A percentile compares a stretch with the other conserved stretches of the same genome.
Conservation (phyloP, 2,113 vertebrate species). For the Sclerurus mexicanus region DNA sequence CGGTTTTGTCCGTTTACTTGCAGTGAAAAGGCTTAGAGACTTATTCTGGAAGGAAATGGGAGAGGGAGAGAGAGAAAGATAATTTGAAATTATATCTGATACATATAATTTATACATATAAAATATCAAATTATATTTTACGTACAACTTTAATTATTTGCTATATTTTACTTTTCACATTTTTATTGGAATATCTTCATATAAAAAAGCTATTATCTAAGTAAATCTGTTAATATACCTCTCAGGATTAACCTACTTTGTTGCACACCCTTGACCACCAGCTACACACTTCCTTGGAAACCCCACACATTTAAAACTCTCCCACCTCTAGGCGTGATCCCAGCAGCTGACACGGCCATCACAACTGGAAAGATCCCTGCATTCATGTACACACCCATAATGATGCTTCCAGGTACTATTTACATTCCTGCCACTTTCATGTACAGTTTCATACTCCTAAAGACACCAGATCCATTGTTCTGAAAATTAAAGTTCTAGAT, state of each 20-base stretch:
- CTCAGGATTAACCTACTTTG: background rate
- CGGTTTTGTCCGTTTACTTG: background rate
- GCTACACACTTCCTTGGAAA: background rate
- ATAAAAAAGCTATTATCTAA: background rate
- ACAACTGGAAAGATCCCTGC: background rate
- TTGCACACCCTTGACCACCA: background rate
- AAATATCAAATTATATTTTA: background rate
- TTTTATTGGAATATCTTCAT: background rate
- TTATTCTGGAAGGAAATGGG: background rate
- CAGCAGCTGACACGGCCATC: background rate
- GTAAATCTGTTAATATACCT: background rate
- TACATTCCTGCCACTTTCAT: background rate
- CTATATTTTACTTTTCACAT: background rate
- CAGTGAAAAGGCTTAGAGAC: background rate
- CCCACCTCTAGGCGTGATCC: background rate
- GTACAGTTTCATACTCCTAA: background rate
- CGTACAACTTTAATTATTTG: background rate
- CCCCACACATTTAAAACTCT: background rate
- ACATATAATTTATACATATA: background rate
- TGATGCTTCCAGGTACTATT: accelerated
- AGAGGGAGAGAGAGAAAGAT: background rate
- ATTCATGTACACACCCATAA: accelerated
- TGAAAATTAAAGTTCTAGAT: background rate
- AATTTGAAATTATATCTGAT: background rate
- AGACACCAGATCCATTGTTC: accelerated